Evolutionary conservation across 2,888 invertebrate species (phyloP), one percentile per base, ranked within the genome.

Genomic region (Actias luna): DNA sequence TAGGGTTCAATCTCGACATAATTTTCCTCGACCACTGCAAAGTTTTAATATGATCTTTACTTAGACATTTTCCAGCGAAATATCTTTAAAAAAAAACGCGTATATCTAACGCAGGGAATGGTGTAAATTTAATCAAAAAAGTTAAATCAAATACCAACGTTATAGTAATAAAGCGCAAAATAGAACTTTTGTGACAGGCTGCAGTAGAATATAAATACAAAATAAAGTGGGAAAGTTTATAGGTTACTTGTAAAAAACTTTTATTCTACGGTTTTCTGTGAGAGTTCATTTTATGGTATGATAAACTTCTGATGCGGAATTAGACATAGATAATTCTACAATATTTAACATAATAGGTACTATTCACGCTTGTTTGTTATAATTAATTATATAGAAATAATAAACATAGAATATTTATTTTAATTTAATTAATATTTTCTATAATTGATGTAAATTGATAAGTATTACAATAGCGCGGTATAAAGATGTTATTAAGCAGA

Each of bases 1-100:
- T 61, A 63, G 66, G 74, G 78, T 78, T 76, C 80, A 83, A 84
- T 83, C 79, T 80, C 71, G 63, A 76, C 77, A 83, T 83, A 83
- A 83, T 83, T 82, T 84, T 75, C 76, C 73, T 75, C 76, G 74
- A 77, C 76, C 78, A 71, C 75, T 72, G 73, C 69, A 79, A 87
- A 85, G 79, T 87, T 88, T 83, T 82, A 83, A 85, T 80, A 81
- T 77, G 73, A 75, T 72, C 78, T 71, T 79, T 79, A 72, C 75
- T 71, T 68, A 68, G 66, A 74, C 77, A 78, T 75, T 78, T 77
- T 70, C 70, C 65, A 71, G 71, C 67, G 67, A 73, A 70, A 76
- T 75, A 78, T 76, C 66, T 67, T 67, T 65, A 67, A 70, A 72
- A 68, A 71, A 72, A 67, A 59, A 27, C 42, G 16, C 59, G 55